Base-by-base conservation (phyloP, 2,113 vertebrate species). In the Halichoeres trimaculatus region DNA sequence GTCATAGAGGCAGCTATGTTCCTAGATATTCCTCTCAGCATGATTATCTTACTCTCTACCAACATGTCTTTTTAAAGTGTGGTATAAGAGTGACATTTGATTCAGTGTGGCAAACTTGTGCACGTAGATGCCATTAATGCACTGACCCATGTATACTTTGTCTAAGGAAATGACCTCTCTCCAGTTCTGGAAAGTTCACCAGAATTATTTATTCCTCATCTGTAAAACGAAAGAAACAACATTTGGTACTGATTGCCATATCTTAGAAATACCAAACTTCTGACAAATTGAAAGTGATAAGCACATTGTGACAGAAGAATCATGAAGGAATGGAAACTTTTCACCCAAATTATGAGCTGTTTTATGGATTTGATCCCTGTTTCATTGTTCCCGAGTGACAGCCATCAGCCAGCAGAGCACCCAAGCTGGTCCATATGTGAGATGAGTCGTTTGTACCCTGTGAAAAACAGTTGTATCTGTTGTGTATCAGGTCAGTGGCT, bases 401-500 rank as follows among this genome's bases (percentile, higher is more conserved):
- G 48, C 50, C 35, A 45, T 58, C 52, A 71, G 52, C 74, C 65
- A 19, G 22, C 30, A 78, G 59, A 66, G 80, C 8, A 54, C 70
- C 63, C 50, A 53, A 58, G 20, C 47, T 35, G 11, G 11, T 77
- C 34, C 53, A 59, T 52, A 64, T 67, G 79, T 76, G 62, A 78
- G 43, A 77, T 48, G 36, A 84, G 68, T 55, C 63, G 74, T 78
- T 85, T 74, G 77, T 56, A 75, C 64, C 71, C 13, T 45, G 60
- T 92, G 80, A 90, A 81, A 89, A 87, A 60, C 64, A 23, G 30
- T 53, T 6, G 14, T 75, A n/a, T 87, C 74, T 93, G 78, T 53
- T 78, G 89, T 91, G 86, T 89, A 68, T 89, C 88, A 97, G 96
- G 92, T 88, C 23, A 59, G 90, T 90, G 91, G 92, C 24, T 76